Conservation (phyloP, 2,797 vertebrate species). For the Alectoris magna region DNA sequence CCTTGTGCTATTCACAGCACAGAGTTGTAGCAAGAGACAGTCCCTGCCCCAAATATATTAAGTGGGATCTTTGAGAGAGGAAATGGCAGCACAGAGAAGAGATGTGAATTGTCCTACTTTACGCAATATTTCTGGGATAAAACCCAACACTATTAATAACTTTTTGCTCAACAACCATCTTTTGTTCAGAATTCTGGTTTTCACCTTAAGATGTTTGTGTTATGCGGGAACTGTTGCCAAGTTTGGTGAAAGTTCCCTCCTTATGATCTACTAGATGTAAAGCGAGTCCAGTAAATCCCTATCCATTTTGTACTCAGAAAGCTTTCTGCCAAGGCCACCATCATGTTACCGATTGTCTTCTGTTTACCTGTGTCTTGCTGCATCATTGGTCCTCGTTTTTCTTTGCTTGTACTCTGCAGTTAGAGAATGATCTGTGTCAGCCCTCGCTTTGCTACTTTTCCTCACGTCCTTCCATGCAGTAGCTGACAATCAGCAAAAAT, state of each 20-base stretch:
- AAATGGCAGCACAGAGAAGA: slow-evolving; percentile 60
- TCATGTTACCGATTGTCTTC: neutral
- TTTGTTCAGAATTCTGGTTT: slow-evolving; percentile 56
- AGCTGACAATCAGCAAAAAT: neutral
- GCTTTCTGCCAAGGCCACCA: neutral
- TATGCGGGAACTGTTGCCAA: neutral
- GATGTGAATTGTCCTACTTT: slow-evolving; percentile 61
- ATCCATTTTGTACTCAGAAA: neutral
- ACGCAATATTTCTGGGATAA: slow-evolving; percentile 64
- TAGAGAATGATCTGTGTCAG: neutral
- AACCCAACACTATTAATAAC: slow-evolving; percentile 70
- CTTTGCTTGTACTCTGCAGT: neutral
- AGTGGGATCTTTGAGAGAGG: slow-evolving; percentile 62
- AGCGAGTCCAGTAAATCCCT: neutral
- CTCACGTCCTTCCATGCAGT: neutral
- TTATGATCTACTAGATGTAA: neutral
- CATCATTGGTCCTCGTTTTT: neutral
- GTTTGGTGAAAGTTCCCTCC: neutral
- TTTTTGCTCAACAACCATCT: slow-evolving; percentile 61
- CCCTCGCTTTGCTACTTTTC: neutral
- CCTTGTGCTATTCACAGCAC: slow-evolving; percentile 53
- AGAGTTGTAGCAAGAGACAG: slow-evolving; percentile 44
- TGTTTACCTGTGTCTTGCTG: neutral
- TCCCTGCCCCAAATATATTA: slow-evolving; percentile 57
- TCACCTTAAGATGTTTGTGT: slow-evolving; percentile 62